Evolutionary conservation across 2,888 invertebrate genomes (phyloP), one percentile per base, ranked within the genome.

Genomic region (Troides oblongomaculatus): DNA sequence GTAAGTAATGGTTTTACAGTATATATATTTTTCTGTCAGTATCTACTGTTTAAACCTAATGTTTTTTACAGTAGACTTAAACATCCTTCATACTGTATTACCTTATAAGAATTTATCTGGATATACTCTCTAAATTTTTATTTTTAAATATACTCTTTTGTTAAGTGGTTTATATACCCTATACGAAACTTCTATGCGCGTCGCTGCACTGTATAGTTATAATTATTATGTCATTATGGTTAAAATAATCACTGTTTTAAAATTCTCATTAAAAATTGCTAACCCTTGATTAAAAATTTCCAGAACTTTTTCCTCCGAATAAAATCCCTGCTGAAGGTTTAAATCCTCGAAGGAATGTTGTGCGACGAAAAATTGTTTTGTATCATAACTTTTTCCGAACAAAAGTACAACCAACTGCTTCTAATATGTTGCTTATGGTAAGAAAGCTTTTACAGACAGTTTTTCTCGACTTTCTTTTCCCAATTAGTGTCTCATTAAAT

Each of bases 391-490:
- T 94, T 82, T 96, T 96, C 82, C 93, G 97, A 66, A 94, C 95
- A 2, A 95, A 94, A 85, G 97, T 97, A 46, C 89, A 93, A 71
- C 97, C 97, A 0, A 89, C 94, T 53, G 96, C 97, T 21, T 93
- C 96, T n/a, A 96, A 97, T 84, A 97, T 97, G 97, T 88, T 97
- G 36, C 87, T 94, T 77, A 96, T 97, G 96, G 97, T 96, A 87
- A 89, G 85, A 74, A 39, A 39, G 30, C 10, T 6, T 10, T 39
- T 39, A 10, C 8, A 10, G 10, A 10, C 7, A 39, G 39, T 39
- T 39, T 39, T 39, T 39, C 39, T 10, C 39, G 7, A 39, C 8
- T 39, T 39, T 39, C 10, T 7, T 39, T 8, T 8, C 6, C 10
- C 39, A 10, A 39, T 39, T 10, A 39, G 10, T 39, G 8, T 7